These are phyloP conservation scores for Agrochola circellaris DNA, from an alignment of 2,888 invertebrate species.

Conservation along the genomic window DNA sequence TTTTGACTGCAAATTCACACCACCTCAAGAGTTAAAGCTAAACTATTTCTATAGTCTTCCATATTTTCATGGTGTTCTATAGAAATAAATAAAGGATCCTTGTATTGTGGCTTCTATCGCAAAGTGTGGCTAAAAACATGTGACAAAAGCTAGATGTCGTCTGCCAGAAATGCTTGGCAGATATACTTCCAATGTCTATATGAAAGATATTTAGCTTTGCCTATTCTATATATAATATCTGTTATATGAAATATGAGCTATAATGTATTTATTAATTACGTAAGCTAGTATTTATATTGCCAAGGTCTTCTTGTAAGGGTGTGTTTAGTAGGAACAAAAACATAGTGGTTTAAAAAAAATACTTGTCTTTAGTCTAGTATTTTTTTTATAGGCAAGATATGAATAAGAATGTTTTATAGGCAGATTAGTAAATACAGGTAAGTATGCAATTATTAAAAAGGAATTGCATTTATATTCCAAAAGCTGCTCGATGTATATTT, in stretches of 20 bases:
- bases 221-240: slow-evolving; percentile 6
- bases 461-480: not conserved
- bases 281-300: slow-evolving; percentile 42
- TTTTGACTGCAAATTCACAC: slow-evolving; percentile 16
- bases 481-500: slow-evolving; percentile 4
- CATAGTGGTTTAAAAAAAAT: not conserved
- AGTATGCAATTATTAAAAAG: slow-evolving; percentile 10
- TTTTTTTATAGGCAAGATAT: too few species aligned
- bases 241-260: slow-evolving; percentile 17
- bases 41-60: slow-evolving; percentile 44
- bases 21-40: slow-evolving; percentile 30
- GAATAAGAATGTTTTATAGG: not conserved
- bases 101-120: slow-evolving; percentile 69
- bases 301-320: not conserved
- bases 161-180: slow-evolving; percentile 57
- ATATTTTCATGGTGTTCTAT: slow-evolving; percentile 19
- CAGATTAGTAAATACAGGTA: slow-evolving; percentile 23
- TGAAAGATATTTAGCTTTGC: slow-evolving; percentile 41
- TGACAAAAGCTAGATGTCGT: slow-evolving; percentile 63
- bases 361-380: too few species aligned
- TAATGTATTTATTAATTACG: slow-evolving; percentile 22
- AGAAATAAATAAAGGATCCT: slow-evolving; percentile 38
- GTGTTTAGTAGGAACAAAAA: not conserved
- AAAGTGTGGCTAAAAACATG: slow-evolving; percentile 66
- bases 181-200: slow-evolving; percentile 37